Conservation (phyloP, 1,140 invertebrate genomes). For the Papilio helenus region DNA sequence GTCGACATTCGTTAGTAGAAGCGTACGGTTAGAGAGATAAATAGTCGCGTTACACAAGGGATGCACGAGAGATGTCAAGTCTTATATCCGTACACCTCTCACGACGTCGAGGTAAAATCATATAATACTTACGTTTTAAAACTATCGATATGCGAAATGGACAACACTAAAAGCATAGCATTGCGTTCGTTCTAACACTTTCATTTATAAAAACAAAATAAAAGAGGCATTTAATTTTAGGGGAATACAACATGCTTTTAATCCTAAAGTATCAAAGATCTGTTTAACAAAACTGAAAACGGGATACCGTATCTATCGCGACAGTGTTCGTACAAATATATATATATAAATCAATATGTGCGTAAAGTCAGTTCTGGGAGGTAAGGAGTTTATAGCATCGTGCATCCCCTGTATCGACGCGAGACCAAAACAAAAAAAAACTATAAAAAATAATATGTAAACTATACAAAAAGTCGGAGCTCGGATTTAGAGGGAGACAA, state of each 20-base stretch:
- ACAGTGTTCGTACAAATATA: slow-evolving; percentile 6
- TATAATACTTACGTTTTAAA: slow-evolving; percentile 27
- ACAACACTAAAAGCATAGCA: slow-evolving; percentile 77
- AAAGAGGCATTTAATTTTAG: slow-evolving; percentile 55
- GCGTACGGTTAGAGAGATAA: slow-evolving; percentile 76
- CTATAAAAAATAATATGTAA: slow-evolving; percentile 56
- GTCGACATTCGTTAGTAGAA: slow-evolving; percentile 75
- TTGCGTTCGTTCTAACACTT: slow-evolving; percentile 54
- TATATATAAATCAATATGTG: slow-evolving; percentile 48
- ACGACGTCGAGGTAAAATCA: slow-evolving; percentile 41
- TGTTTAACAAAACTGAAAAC: slow-evolving; percentile 31
- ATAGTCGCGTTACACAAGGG: slow-evolving; percentile 66
- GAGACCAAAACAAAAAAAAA: slow-evolving; percentile 66
- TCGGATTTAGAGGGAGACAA: slow-evolving; percentile 79
- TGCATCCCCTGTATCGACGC: slow-evolving; percentile 81
- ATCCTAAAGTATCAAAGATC: slow-evolving; percentile 26
- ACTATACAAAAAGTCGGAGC: slow-evolving; percentile 59
- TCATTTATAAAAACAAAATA: slow-evolving; percentile 55
- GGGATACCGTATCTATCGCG: slow-evolving; percentile 22
- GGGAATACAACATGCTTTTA: slow-evolving; percentile 72
- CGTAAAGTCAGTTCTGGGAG: slow-evolving; percentile 61
- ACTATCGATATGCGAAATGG: slow-evolving; percentile 56
- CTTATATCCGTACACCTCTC: slow-evolving; percentile 63
- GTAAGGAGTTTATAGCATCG: slow-evolving; percentile 76
- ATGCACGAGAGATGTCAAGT: slow-evolving; percentile 65